Conservation (phyloP, 2,797 vertebrate genomes). For the Gymnothorax javanicus region DNA sequence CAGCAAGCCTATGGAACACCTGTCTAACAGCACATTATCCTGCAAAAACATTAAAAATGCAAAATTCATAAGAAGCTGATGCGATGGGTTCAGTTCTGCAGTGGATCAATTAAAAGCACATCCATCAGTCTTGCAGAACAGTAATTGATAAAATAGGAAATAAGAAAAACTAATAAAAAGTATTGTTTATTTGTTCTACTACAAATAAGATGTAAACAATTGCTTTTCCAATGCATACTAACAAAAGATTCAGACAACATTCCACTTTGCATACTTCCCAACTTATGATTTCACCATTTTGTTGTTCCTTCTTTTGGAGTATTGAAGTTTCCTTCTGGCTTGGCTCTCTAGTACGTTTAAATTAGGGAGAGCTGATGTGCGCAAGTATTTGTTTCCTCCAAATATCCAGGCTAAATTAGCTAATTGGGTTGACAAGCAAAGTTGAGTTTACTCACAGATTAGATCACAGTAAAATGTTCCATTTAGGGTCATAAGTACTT, state of each 20-base stretch:
- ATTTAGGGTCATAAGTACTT: no score
- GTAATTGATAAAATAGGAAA: not conserved
- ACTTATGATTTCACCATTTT: not conserved
- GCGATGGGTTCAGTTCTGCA: not conserved
- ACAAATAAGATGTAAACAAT: not conserved
- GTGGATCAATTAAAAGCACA: not conserved
- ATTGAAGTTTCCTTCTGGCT: not conserved
- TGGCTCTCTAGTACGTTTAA: not conserved
- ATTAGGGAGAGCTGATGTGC: no score
- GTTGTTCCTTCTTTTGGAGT: not conserved
- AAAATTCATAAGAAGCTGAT: not conserved
- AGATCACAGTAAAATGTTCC: no score
- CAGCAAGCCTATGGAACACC: constrained; percentile 68
- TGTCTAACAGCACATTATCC: constrained; percentile 62
- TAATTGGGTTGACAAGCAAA: no score
- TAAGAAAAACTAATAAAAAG: not conserved
- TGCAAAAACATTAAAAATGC: not conserved
- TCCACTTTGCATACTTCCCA: not conserved
- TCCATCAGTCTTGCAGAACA: not conserved
- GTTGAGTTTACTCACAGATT: no score
- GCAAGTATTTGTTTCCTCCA: no score
- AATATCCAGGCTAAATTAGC: no score
- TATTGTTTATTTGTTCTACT: not conserved
- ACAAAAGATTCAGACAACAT: not conserved
- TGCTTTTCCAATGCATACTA: not conserved